These are phyloP conservation scores for Myotis davidii DNA, from an alignment of 2,113 vertebrate species.

Conservation along the genomic window DNA sequence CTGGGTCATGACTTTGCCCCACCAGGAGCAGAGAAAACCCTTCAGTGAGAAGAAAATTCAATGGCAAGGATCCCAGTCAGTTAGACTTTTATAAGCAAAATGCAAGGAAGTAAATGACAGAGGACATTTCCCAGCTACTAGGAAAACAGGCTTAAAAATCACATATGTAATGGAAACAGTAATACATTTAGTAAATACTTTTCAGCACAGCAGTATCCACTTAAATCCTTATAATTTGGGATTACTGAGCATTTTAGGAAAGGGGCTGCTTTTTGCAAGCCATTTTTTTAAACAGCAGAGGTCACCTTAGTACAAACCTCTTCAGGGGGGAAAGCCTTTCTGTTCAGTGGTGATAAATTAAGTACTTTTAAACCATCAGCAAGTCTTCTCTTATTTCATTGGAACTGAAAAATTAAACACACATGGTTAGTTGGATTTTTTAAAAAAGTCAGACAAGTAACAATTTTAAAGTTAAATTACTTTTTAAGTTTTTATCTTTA, in stretches of 20 bases:
- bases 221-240: conserved; percentile 81
- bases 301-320: conserved; percentile 88
- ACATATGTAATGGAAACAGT: conserved; percentile 81
- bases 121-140: conserved; percentile 83
- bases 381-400: conserved; percentile 78
- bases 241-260: conserved; percentile 80
- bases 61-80: conserved; percentile 86
- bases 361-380: conserved; percentile 73
- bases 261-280: conserved; percentile 83
- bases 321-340: conserved; percentile 72
- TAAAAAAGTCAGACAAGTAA: conserved; percentile 42
- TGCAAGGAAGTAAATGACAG: conserved; percentile 84
- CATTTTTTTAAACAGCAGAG: conserved; percentile 87
- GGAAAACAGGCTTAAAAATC: conserved; percentile 69
- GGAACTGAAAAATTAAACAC: conserved; percentile 63
- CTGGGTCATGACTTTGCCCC: conserved; percentile 89
- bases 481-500: conserved; percentile 11
- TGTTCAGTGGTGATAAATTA: conserved; percentile 76
- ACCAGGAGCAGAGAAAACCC: conserved; percentile 87
- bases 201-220: conserved; percentile 80
- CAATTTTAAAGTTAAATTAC: conserved; percentile 53
- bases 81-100: conserved; percentile 85
- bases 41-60: conserved; percentile 88
- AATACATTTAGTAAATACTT: conserved; percentile 85
- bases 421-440: conserved; percentile 63